Evolutionary conservation across 2,797 vertebrate species (phyloP), one percentile per base, ranked within the genome.

Genomic region (Pagetopsis macropterus): DNA sequence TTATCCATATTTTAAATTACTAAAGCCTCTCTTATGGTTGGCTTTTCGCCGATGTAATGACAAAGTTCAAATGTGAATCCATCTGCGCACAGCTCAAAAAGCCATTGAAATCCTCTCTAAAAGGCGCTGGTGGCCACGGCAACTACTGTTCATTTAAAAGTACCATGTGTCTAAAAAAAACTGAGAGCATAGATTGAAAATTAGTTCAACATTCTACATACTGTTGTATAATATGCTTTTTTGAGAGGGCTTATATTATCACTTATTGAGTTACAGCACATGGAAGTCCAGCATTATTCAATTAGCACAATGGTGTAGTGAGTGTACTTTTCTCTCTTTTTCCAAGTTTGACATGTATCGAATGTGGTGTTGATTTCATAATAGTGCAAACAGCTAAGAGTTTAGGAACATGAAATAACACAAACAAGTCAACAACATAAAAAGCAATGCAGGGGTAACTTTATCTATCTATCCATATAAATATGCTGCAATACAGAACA

Each of bases 1-100:
- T 93, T 91, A 90, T 85, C 91, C 90, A 87, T 89, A 87, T 93
- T 92, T 91, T 79, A 91, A 93, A 93, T 82, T 90, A 90, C 89
- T 92, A 90, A 88, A 88, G 88, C 88, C 83, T 85, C 89, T 92
- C 87, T 86, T 86, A 76, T 81, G 79, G 69, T 70, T 78, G 87
- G 84, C 90, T 93, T 89, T 90, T 91, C 82, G 87, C 89, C 85
- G 79, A 79, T 85, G 84, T 89, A 85, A 92, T 91, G 88, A 90
- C 89, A 88, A 89, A 92, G 91, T 91, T 92, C 92, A 91, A 93
- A 92, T 91, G 89, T 89, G 85, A 93, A 89, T 84, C 90, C 87
- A 84, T 88, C 83, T 37, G 71, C 78, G 71, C 78, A 59, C 79
- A 72, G 87, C 90, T 89, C 85, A 23, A 63, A 82, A 86, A 89